Conservation (phyloP, 2,113 vertebrate species). For the Nansenia antarctica region DNA sequence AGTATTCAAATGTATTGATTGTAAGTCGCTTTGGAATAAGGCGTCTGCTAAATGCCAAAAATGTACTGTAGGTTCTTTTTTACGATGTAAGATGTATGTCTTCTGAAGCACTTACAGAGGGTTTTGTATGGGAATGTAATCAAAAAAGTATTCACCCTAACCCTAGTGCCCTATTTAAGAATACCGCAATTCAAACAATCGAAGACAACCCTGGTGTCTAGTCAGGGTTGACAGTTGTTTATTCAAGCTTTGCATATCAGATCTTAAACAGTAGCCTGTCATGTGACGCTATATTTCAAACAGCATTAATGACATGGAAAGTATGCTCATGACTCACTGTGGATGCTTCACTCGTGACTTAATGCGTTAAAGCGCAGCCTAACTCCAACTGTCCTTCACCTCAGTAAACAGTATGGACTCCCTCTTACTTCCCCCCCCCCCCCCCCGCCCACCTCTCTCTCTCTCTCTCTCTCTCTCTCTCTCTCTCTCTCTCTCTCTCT, state of each 20-base stretch:
- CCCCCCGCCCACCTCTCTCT: background rate
- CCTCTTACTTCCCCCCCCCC: background rate
- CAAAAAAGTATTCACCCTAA: too few relatives aligned
- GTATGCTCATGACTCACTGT: background rate
- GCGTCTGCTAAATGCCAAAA: too few relatives aligned
- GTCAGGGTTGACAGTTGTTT: background rate
- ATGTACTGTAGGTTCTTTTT: too few relatives aligned
- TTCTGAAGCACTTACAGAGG: too few relatives aligned
- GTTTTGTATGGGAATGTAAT: too few relatives aligned
- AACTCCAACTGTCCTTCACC: constrained; percentile 6
- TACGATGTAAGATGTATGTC: too few relatives aligned
- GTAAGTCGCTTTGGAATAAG: too few relatives aligned
- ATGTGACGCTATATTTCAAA: background rate
- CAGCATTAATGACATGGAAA: background rate
- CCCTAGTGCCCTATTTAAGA: too few relatives aligned
- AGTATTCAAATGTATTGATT: too few relatives aligned
- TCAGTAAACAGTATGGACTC: constrained; percentile 3
- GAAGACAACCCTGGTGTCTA: background rate
- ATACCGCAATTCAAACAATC: background rate
- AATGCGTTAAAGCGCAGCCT: background rate
- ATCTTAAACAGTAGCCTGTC: constrained; percentile 13
- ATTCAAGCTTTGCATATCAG: background rate
- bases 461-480: constrained; percentile 1
- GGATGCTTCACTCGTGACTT: constrained; percentile 12
- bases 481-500: background rate